Evolutionary conservation across 2,888 invertebrate species (phyloP).

Genomic region (Meghimatium bilineatum): DNA sequence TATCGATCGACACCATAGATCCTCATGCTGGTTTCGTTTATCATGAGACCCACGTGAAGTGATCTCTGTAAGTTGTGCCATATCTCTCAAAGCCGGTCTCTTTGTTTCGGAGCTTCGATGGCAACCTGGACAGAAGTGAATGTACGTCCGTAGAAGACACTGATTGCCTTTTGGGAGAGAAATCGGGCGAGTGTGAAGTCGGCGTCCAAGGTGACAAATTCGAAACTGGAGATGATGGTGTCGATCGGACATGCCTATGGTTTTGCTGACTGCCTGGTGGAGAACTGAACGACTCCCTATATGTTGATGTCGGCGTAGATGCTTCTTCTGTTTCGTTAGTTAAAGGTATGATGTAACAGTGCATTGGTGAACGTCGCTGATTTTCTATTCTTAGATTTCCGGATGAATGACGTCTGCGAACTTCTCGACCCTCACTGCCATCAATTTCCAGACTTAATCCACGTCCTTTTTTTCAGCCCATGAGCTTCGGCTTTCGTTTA

Average conservation of each 20-base stretch:
- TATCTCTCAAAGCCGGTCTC: neutral
- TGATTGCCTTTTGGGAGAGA: neutral
- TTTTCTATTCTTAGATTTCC: neutral
- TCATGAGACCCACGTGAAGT: constrained; percentile 20
- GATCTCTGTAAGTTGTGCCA: constrained; percentile 34
- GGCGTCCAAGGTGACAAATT: neutral
- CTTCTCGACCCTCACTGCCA: constrained; percentile 29
- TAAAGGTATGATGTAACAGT: constrained; percentile 35
- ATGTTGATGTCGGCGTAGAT: neutral
- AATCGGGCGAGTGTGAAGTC: neutral
- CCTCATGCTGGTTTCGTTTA: no score
- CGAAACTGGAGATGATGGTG: constrained; percentile 31
- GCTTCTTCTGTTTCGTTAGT: neutral
- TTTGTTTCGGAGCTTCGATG: neutral
- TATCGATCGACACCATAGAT: no score
- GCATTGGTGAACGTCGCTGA: neutral
- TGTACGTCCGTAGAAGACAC: neutral
- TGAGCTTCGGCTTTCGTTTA: neutral
- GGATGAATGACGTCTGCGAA: constrained; percentile 29
- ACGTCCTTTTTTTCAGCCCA: constrained; percentile 5
- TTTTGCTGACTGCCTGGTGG: neutral
- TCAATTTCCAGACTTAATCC: constrained; percentile 36
- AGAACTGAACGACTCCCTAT: constrained; percentile 33
- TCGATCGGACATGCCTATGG: neutral
- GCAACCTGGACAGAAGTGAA: neutral